Evolutionary conservation across 2,888 invertebrate species (phyloP).

Genomic region (Biston betularia): DNA sequence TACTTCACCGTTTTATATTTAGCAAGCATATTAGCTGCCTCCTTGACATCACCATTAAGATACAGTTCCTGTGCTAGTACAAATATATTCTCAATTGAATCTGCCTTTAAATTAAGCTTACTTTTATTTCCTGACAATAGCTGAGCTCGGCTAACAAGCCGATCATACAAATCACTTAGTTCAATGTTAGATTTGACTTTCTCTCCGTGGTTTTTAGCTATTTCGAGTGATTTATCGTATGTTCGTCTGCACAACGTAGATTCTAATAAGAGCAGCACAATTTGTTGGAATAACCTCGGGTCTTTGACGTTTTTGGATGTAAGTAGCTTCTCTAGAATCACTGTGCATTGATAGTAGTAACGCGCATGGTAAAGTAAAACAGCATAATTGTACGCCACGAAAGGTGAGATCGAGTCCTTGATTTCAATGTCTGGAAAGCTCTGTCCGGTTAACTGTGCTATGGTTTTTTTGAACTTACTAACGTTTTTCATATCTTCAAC

Average conservation of each 20-base stretch:
- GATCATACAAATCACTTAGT: constrained; percentile 69
- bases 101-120: constrained; percentile 66
- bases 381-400: constrained; percentile 91
- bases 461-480: constrained; percentile 89
- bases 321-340: constrained; percentile 73
- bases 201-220: constrained; percentile 72
- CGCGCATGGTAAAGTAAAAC: constrained; percentile 91
- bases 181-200: constrained; percentile 67
- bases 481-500: constrained; percentile 90
- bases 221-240: constrained; percentile 74
- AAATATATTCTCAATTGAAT: constrained; percentile 79
- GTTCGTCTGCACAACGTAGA: constrained; percentile 76
- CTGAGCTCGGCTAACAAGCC: constrained; percentile 74
- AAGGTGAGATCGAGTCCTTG: constrained; percentile 69
- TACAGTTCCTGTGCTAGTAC: constrained; percentile 79
- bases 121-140: constrained; percentile 68
- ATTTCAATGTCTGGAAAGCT: constrained; percentile 75
- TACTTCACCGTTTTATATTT: constrained; percentile 72
- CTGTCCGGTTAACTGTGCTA: constrained; percentile 87
- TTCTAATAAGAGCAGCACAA: constrained; percentile 74
- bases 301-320: constrained; percentile 72
- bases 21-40: constrained; percentile 71
- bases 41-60: constrained; percentile 75
- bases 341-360: constrained; percentile 89
- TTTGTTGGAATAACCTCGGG: constrained; percentile 68